Base-by-base conservation (phyloP, 2,113 vertebrate species). In the Clarias batrachus region DNA sequence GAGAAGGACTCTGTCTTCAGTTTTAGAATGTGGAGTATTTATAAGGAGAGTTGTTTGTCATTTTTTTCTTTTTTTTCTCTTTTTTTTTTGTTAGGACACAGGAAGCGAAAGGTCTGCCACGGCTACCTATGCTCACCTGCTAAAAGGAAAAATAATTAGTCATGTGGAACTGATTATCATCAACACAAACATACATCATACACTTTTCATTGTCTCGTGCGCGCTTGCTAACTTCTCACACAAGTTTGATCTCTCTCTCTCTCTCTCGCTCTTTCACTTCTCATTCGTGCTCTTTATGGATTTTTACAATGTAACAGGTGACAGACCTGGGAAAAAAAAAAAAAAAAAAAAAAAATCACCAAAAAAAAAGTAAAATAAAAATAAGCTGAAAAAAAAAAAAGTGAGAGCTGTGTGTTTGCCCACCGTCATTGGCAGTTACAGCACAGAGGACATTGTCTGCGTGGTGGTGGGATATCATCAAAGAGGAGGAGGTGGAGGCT, bases 361-460 rank as follows among this genome's bases (percentile, higher is more conserved):
- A 87, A 88, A 89, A 89, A 85, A 71, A 87, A 86, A 68, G 74
- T 80, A 63, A 85, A 60, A 63, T 88, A 84, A 77, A 94, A 96
- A 94, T 95, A 96, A 97, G 96, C 97, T 95, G 96, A 87, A 89
- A 23, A 33, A 9, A 62, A 95, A 96, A 95, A 96, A 93, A 94
- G 16, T 30, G 94, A 93, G 96, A 96, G 95, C 92, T 95, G 96
- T 96, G 95, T 92, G 89, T 93, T 90, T 91, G 81, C 91, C 97
- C 96, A 97, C 95, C 96, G 96, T 99, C 97, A 99, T 97, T 99
- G 98, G 97, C 98, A 99, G 97, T 97, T 97, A 97, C 97, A 99
- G 97, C 98, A 99, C 96, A 97, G 97, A 97, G 98, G 98, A 98
- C 98, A 99, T 92, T 97, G 98, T 99, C 98, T 99, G 96, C 96